Evolutionary conservation across 2,113 vertebrate genomes (phyloP).

Genomic region (Ivindomyrus marchei): DNA sequence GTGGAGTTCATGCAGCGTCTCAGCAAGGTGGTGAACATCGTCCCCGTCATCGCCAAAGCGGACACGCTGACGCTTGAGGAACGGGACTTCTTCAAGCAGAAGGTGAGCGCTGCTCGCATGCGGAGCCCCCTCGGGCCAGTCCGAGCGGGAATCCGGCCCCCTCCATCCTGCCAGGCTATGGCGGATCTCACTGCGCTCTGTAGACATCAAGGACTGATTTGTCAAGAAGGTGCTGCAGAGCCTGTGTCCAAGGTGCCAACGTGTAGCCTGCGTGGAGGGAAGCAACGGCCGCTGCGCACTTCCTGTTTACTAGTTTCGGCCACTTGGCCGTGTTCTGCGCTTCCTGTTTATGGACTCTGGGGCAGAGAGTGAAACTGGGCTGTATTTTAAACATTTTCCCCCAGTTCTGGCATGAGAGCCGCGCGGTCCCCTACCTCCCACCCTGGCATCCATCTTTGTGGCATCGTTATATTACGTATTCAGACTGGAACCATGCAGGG

Average conservation of each 20-base stretch:
- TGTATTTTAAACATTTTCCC: background rate
- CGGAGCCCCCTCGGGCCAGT: background rate
- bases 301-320: slow-evolving; percentile 23
- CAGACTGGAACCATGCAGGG: slow-evolving; percentile 33
- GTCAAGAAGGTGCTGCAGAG: background rate
- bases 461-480: slow-evolving; percentile 27
- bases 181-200: background rate
- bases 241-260: background rate
- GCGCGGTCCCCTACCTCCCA: slow-evolving; percentile 26
- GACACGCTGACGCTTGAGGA: slow-evolving; percentile 96
- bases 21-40: slow-evolving; percentile 97
- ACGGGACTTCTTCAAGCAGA: slow-evolving; percentile 85
- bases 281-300: slow-evolving; percentile 26
- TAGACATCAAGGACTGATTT: background rate
- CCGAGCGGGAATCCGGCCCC: background rate
- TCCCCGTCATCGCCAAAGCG: slow-evolving; percentile 90
- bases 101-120: slow-evolving; percentile 56
- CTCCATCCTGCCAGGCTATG: background rate
- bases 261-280: background rate
- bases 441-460: slow-evolving; percentile 23
- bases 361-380: background rate
- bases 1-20: slow-evolving; percentile 96
- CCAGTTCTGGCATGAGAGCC: slow-evolving; percentile 50
- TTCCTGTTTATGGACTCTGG: background rate
- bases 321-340: slow-evolving; percentile 24